Conservation (phyloP, 2,113 vertebrate species). For the Copsychus sechellarum region DNA sequence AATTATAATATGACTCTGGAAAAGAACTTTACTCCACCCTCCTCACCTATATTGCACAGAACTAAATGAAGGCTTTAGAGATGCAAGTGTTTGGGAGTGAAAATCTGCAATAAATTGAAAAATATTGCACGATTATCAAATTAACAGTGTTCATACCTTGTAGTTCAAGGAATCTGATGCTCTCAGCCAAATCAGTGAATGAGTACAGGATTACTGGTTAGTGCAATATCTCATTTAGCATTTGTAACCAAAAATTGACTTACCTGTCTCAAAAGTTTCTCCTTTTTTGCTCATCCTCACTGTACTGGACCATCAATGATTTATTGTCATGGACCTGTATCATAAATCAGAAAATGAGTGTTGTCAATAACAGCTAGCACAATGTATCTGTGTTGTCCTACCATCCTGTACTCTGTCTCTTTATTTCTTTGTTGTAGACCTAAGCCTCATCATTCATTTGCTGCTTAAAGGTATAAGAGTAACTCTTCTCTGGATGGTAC, state of each 20-base stretch:
- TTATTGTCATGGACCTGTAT: not conserved
- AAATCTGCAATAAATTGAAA: not conserved
- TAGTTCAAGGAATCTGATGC: not conserved
- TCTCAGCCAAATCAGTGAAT: not conserved
- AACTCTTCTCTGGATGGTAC: not conserved
- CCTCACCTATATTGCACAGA: not conserved
- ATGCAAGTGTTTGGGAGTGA: not conserved
- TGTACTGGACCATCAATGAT: fast-evolving
- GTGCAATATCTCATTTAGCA: not conserved
- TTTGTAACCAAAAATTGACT: not conserved
- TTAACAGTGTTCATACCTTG: not conserved
- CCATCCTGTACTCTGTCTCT: not conserved
- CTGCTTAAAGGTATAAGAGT: not conserved
- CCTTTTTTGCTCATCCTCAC: not conserved
- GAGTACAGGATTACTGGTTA: not conserved
- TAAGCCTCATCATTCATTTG: not conserved
- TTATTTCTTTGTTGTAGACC: not conserved
- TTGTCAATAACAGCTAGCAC: not conserved
- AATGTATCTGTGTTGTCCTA: not conserved
- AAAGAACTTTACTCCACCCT: not conserved
- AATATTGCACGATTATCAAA: not conserved
- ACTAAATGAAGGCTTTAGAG: not conserved
- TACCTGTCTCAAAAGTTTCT: not conserved
- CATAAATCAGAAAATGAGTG: not conserved
- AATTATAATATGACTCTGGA: not conserved